Evolutionary conservation across 2,797 vertebrate species (phyloP).

Genomic region (Enteromius anoplus): DNA sequence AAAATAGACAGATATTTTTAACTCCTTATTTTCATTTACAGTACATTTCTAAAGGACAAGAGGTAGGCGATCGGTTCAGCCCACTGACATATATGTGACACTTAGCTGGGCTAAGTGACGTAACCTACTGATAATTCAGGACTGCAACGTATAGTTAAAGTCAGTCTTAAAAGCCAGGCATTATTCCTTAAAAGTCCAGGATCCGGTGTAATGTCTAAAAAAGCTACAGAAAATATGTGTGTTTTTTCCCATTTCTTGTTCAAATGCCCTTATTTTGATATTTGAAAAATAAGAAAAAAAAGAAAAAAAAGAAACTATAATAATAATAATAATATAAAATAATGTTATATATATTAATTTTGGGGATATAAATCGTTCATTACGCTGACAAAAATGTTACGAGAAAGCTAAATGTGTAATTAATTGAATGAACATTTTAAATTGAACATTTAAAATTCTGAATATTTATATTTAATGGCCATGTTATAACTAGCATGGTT

Average conservation of each 20-base stretch:
- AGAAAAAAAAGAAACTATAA: too few relatives aligned
- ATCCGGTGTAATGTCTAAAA: slow-evolving; percentile 40
- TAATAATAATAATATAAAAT: too few relatives aligned
- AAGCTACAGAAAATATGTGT: slow-evolving; percentile 33
- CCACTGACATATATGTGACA: slow-evolving; percentile 56
- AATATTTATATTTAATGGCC: not conserved
- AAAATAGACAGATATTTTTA: slow-evolving; percentile 43
- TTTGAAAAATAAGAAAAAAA: too few relatives aligned
- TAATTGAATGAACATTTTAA: not conserved
- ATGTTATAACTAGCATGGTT: slow-evolving; percentile 34
- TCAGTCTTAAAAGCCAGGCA: slow-evolving; percentile 54
- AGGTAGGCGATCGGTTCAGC: slow-evolving; percentile 46
- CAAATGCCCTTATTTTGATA: too few relatives aligned
- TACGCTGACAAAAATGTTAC: too few relatives aligned
- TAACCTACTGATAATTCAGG: slow-evolving; percentile 58
- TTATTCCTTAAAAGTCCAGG: slow-evolving; percentile 52
- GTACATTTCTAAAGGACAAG: slow-evolving; percentile 59
- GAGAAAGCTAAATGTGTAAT: not conserved
- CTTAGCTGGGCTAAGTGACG: slow-evolving; percentile 54
- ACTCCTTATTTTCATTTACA: slow-evolving; percentile 46
- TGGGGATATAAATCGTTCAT: too few relatives aligned
- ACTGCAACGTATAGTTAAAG: slow-evolving; percentile 54
- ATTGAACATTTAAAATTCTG: not conserved
- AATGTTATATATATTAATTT: too few relatives aligned
- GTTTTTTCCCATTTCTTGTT: not conserved